Evolutionary conservation across 2,113 vertebrate genomes (phyloP).

Genomic region (Chauna torquata): DNA sequence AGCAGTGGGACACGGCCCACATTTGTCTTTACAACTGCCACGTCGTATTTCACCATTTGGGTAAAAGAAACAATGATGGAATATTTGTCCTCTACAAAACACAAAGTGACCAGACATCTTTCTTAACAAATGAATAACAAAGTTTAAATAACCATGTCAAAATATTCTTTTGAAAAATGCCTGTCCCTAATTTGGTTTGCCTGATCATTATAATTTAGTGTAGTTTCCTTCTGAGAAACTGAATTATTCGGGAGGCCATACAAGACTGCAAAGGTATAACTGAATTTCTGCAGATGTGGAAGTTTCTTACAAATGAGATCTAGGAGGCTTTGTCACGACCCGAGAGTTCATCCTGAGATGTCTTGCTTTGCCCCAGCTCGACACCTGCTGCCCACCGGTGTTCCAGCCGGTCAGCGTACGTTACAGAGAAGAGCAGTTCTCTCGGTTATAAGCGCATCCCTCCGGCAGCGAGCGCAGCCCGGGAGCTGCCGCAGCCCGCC

Average conservation of each 20-base stretch:
- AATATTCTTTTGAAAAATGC: not conserved
- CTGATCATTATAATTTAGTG: not conserved
- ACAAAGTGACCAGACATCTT: rapidly evolving
- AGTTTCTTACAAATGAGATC: not conserved
- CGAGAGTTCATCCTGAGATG: not conserved
- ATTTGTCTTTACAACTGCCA: not conserved
- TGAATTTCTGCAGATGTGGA: not conserved
- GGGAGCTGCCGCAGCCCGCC: no score
- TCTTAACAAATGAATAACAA: not conserved
- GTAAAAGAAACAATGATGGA: not conserved
- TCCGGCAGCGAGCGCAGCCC: no score
- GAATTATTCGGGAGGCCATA: not conserved
- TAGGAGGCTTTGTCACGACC: not conserved
- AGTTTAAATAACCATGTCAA: not conserved
- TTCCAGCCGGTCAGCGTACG: rapidly evolving
- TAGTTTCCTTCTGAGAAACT: not conserved
- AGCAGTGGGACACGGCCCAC: not conserved
- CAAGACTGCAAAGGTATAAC: not conserved
- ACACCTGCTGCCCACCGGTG: not conserved
- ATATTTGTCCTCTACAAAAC: not conserved
- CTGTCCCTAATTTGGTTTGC: not conserved
- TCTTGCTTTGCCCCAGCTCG: not conserved
- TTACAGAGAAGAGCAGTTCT: not conserved
- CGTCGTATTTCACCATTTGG: not conserved
- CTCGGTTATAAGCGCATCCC: not conserved